Conservation (phyloP, 2,113 vertebrate species). For the Silurus glanis region DNA sequence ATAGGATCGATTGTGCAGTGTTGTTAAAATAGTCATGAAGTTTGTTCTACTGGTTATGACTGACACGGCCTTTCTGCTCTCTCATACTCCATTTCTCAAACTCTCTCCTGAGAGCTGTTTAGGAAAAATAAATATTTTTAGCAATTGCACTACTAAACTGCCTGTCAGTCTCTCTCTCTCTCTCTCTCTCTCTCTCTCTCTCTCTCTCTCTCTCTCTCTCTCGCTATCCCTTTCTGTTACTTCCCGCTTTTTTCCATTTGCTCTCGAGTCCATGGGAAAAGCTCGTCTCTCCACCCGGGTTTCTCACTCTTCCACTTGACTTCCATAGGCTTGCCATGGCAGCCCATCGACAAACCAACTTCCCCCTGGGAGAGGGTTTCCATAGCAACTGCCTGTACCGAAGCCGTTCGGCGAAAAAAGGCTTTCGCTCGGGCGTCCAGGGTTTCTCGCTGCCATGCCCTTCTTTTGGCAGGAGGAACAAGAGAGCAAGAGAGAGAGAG, state of each 20-base stretch:
- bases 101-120: slow-evolving; percentile 69
- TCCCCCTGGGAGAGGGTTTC: slow-evolving; percentile 67
- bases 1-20: neutral
- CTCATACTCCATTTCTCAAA: slow-evolving; percentile 45
- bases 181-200: slow-evolving; percentile 15
- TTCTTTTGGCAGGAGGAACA: slow-evolving; percentile 29
- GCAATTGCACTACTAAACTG: slow-evolving; percentile 64
- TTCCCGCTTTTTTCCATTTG: slow-evolving; percentile 53
- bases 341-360: slow-evolving; percentile 63
- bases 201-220: slow-evolving; percentile 31
- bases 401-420: slow-evolving; percentile 66
- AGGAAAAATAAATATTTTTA: slow-evolving; percentile 77
- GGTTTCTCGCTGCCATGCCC: slow-evolving; percentile 46
- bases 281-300: slow-evolving; percentile 64
- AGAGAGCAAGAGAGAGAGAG: neutral
- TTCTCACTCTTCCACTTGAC: slow-evolving; percentile 65
- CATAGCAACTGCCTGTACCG: slow-evolving; percentile 74
- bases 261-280: slow-evolving; percentile 71
- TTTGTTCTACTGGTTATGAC: neutral
- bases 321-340: slow-evolving; percentile 69
- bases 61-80: slow-evolving; percentile 25
- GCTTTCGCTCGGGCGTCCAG: slow-evolving; percentile 57
- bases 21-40: neutral
- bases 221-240: slow-evolving; percentile 12
- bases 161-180: slow-evolving; percentile 60